Evolutionary conservation across 2,797 vertebrate genomes (phyloP).

Genomic region (Amphiprion clarkii): DNA sequence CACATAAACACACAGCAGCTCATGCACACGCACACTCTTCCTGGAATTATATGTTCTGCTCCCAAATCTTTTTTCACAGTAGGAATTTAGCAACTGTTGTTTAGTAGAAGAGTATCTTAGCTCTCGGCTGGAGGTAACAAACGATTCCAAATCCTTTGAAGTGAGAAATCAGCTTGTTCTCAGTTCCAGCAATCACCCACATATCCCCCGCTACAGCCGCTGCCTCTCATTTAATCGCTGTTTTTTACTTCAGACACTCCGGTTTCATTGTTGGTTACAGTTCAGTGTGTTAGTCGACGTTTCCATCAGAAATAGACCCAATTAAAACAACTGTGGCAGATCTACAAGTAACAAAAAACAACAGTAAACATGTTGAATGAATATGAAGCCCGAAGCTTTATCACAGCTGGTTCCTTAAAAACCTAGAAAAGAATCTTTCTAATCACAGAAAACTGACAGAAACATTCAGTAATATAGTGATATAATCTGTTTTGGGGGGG

Average conservation of each 20-base stretch:
- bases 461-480: background rate
- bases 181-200: conserved; percentile 73
- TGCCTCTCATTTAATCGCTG: conserved; percentile 66
- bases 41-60: conserved; percentile 82
- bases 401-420: background rate
- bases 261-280: conserved; percentile 25
- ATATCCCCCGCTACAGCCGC: conserved; percentile 54
- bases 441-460: background rate
- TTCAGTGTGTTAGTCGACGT: conserved; percentile 20
- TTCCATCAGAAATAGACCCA: conserved; percentile 32
- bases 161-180: conserved; percentile 80
- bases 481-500: background rate
- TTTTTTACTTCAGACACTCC: conserved; percentile 44
- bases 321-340: background rate
- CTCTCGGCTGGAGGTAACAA: conserved; percentile 80
- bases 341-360: background rate
- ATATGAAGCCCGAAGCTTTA: background rate
- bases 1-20: conserved; percentile 38
- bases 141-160: conserved; percentile 79
- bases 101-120: conserved; percentile 80
- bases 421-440: background rate
- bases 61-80: conserved; percentile 81
- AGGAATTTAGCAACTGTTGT: conserved; percentile 83
- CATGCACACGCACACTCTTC: conserved; percentile 66
- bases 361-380: background rate